These are phyloP conservation scores for Caenorhabditis remanei DNA, from an alignment of 1,140 invertebrate species.

Conservation along the genomic window DNA sequence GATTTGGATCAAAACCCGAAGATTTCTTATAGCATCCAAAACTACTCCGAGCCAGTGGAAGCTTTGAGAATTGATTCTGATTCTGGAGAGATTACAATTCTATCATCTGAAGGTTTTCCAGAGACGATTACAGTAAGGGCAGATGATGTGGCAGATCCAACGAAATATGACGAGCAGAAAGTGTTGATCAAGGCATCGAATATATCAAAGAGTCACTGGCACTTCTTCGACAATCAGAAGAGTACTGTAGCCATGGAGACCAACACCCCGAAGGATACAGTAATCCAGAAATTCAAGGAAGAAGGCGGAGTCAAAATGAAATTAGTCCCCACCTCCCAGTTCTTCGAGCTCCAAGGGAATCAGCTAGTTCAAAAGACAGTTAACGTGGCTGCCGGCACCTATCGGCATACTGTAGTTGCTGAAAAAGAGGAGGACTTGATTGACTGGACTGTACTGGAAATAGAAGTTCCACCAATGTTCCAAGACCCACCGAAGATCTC, in stretches of 20 bases:
- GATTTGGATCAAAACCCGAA: not conserved
- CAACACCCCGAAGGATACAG: not conserved
- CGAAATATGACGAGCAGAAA: constrained; percentile 37
- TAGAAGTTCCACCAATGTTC: not conserved
- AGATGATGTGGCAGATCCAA: not conserved
- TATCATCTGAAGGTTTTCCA: not conserved
- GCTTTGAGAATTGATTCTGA: not conserved
- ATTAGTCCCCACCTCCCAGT: not conserved
- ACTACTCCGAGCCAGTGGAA: not conserved
- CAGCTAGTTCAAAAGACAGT: not conserved
- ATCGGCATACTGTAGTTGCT: constrained; percentile 12
- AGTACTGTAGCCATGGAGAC: too few relatives aligned
- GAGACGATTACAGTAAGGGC: not conserved
- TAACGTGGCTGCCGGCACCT: not conserved
- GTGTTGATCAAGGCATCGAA: not conserved
- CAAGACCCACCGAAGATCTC: constrained; percentile 49
- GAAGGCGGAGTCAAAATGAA: not conserved
- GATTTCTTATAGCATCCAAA: not conserved
- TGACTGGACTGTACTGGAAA: constrained; percentile 16
- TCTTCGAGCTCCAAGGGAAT: not conserved
- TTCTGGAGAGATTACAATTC: constrained; percentile 1
- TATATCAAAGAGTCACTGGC: not conserved
- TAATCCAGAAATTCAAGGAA: not conserved
- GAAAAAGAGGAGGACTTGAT: constrained; percentile 1
- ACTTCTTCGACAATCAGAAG: not conserved